A percentile compares a stretch with the other conserved stretches of the same genome.
Evolutionary conservation across 2,888 invertebrate species (phyloP).

Genomic region (Strigamia crassipes): DNA sequence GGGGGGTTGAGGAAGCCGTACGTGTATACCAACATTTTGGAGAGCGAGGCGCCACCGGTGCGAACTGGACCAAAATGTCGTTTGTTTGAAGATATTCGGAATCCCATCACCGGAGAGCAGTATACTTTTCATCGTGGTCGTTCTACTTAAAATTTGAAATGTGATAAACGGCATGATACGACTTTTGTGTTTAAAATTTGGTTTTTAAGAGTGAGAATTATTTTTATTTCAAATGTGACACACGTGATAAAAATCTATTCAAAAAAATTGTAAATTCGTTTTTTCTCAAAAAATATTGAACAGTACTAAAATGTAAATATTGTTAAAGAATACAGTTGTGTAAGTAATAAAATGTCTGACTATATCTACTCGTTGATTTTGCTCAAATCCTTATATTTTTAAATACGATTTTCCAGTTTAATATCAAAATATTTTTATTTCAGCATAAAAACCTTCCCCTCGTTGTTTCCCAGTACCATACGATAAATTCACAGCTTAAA

Average conservation of each 20-base stretch:
- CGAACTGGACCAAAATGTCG: not conserved
- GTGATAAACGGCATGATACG: not conserved
- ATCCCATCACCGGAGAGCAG: constrained; percentile 36
- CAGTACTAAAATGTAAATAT: not conserved
- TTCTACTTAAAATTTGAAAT: not conserved
- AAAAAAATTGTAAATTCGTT: not conserved
- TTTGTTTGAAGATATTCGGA: not conserved
- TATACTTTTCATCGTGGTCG: constrained; percentile 16
- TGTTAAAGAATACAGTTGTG: too few relatives aligned
- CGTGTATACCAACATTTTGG: constrained; percentile 19
- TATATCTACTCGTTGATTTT: too few relatives aligned
- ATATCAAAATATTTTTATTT: too few relatives aligned
- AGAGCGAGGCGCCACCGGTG: not conserved
- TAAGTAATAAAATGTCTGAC: too few relatives aligned
- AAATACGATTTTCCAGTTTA: not conserved
- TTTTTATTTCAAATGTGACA: not conserved
- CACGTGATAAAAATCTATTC: not conserved
- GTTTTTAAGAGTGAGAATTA: not conserved
- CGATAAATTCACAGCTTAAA: too few relatives aligned
- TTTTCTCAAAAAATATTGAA: not conserved
- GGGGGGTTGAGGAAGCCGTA: not conserved
- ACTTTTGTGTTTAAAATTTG: not conserved
- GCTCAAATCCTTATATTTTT: not conserved
- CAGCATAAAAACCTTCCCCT: too few relatives aligned
- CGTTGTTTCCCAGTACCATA: too few relatives aligned